Evolutionary conservation across 2,797 vertebrate species (phyloP), one percentile per base, ranked within the genome.

Genomic region (Typhlichthys subterraneus): DNA sequence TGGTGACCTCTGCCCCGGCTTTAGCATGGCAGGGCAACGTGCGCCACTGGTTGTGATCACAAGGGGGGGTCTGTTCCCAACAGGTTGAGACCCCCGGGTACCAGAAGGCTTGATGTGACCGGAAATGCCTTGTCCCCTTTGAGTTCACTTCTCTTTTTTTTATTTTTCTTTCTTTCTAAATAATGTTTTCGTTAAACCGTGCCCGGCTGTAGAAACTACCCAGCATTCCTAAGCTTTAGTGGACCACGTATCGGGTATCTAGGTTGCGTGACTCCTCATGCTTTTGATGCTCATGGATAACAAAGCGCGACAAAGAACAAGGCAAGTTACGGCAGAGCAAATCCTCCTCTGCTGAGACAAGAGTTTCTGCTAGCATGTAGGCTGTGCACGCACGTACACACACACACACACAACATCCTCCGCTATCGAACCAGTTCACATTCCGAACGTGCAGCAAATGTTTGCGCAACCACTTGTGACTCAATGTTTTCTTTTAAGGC

Each of bases 261-360:
- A 66, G 54, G 55, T 45, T 75, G 48, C 45, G 11, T 63, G 61
- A 66, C 46, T 67, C 64, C 50, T 57, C 45, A 59, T 51, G 50
- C 65, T 75, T 85, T 48, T 11, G 19, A 53, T 72, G 79, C 69
- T 73, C 69, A 70, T 73, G 45, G 49, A 46, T 42, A 62, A 60
- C 69, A 79, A 79, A 73, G 53, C 67, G 53, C 47, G 19, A 45
- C 31, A 46, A 48, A 53, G 54, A 17, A 47, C 13, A 46, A 80
- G 81, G 59, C 86, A 87, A 79, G 88, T 87, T 65, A 60, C 19
- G n/a, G 80, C 86, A 88, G 72, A 81, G 85, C 64, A 65, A 61
- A 70, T 76, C 69, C 60, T 72, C 59, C 56, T 49, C 33, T 64
- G 38, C 8, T 17, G 53, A 70, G 55, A 72, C 73, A 70, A 81